phyloP scores from a whole-genome alignment of 2,797 vertebrate species.

The Melanotaenia nigrans region DNA sequence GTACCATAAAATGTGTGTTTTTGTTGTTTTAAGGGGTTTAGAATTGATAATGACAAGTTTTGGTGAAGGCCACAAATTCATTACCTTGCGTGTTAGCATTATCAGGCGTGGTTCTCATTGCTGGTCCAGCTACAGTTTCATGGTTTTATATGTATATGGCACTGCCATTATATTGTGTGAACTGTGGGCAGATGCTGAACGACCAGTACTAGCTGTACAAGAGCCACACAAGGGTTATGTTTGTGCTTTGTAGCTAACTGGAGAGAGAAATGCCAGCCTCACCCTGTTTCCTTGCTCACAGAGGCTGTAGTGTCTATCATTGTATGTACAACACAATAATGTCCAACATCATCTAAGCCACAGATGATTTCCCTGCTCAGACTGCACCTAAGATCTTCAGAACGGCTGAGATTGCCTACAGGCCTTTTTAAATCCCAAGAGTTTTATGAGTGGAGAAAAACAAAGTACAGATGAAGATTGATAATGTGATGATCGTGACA shows the following conservation, averaged over 20 bases:
- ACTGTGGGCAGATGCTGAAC: conserved; percentile 52
- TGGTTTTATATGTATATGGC: conserved; percentile 47
- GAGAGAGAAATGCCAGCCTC: conserved; percentile 68
- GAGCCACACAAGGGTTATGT: conserved; percentile 65
- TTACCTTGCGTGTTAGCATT: conserved; percentile 49
- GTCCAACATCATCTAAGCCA: conserved; percentile 49
- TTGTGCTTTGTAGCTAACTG: conserved; percentile 51
- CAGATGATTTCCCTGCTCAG: conserved; percentile 43
- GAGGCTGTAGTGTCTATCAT: conserved; percentile 60
- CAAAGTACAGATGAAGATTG: conserved; percentile 36
- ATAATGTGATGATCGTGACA: conserved; percentile 43
- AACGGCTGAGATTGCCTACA: conserved; percentile 23
- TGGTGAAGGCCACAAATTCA: conserved; percentile 13
- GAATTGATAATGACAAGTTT: not conserved
- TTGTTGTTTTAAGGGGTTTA: conserved; percentile 1
- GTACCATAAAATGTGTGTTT: not conserved
- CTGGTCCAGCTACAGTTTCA: conserved; percentile 42
- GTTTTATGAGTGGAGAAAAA: conserved; percentile 24
- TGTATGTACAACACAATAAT: conserved; percentile 50
- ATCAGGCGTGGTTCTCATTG: conserved; percentile 62
- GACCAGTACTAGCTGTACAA: conserved; percentile 64
- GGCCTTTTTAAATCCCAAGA: conserved; percentile 13
- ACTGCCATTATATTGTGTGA: conserved; percentile 47
- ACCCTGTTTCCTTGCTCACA: conserved; percentile 64
- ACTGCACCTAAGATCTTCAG: conserved; percentile 8